Conservation (phyloP, 2,888 invertebrate species). For the Ligdia adustata region DNA sequence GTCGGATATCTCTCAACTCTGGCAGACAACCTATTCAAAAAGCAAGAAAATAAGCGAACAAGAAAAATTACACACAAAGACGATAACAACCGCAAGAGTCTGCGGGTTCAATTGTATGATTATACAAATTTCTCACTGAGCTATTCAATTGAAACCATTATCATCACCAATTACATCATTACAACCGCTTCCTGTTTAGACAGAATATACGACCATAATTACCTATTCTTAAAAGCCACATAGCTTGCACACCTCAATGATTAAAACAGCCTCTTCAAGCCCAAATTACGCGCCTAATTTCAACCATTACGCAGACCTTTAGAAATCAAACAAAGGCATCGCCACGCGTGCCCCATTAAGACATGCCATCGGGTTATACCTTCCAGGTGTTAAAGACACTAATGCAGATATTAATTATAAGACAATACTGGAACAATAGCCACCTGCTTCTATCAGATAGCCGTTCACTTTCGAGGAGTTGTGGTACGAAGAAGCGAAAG, state of each 20-base stretch:
- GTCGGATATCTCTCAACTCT: too few relatives aligned
- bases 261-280: conserved; percentile 16
- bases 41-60: too few relatives aligned
- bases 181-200: neutral
- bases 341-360: conserved; percentile 42
- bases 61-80: too few relatives aligned
- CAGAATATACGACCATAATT: neutral
- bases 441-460: conserved; percentile 56
- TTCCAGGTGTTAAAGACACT: conserved; percentile 59
- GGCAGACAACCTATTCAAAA: too few relatives aligned
- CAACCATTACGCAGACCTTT: conserved; percentile 25
- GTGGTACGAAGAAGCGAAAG: conserved; percentile 45
- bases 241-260: conserved; percentile 7
- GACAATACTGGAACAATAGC: conserved; percentile 56
- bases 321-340: conserved; percentile 38
- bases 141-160: neutral
- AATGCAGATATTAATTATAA: conserved; percentile 75
- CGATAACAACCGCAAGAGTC: too few relatives aligned
- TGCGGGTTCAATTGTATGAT: too few relatives aligned
- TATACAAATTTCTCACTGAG: too few relatives aligned
- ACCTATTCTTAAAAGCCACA: conserved; percentile 1
- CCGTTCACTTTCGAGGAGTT: conserved; percentile 55
- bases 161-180: too few relatives aligned
- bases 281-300: conserved; percentile 17
- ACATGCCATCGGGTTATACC: conserved; percentile 38